Conservation (phyloP, 2,797 vertebrate genomes). For the Danio tinwini region DNA sequence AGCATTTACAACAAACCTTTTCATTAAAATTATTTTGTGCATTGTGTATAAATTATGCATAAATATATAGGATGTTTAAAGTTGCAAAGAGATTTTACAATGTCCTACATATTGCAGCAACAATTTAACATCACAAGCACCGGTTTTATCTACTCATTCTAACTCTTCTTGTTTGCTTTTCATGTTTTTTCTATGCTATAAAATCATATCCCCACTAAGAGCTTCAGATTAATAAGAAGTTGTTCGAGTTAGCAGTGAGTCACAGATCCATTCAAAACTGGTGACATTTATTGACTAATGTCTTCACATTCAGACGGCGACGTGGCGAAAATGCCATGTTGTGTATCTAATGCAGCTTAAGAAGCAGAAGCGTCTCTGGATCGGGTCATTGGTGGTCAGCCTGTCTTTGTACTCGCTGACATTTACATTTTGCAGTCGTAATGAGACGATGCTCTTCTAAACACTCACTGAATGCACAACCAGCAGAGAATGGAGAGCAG, state of each 20-base stretch:
- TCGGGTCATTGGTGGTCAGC: constrained; percentile 8
- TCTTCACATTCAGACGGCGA: constrained; percentile 45
- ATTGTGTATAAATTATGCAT: no score
- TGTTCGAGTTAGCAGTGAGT: constrained; percentile 13
- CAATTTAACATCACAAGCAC: not conserved
- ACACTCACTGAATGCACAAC: constrained; percentile 13
- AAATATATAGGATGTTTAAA: not conserved
- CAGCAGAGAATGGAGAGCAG: not conserved
- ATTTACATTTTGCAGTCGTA: constrained; percentile 35
- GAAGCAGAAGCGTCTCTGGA: constrained; percentile 3
- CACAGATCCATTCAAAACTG: constrained; percentile 33
- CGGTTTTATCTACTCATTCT: not conserved
- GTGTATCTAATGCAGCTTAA: constrained; percentile 38
- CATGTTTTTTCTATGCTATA: not conserved
- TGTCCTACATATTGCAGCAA: not conserved
- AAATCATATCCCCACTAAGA: not conserved
- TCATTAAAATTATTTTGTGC: not conserved
- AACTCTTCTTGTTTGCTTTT: not conserved
- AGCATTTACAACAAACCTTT: no score
- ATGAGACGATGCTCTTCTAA: constrained; percentile 21
- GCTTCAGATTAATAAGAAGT: constrained; percentile 7
- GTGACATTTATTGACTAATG: constrained; percentile 62
- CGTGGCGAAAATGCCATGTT: constrained; percentile 51
- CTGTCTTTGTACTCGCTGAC: constrained; percentile 43
- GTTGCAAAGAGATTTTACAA: no score